Conservation (phyloP, 2,797 vertebrate species). For the Cyprinodon diabolis region DNA sequence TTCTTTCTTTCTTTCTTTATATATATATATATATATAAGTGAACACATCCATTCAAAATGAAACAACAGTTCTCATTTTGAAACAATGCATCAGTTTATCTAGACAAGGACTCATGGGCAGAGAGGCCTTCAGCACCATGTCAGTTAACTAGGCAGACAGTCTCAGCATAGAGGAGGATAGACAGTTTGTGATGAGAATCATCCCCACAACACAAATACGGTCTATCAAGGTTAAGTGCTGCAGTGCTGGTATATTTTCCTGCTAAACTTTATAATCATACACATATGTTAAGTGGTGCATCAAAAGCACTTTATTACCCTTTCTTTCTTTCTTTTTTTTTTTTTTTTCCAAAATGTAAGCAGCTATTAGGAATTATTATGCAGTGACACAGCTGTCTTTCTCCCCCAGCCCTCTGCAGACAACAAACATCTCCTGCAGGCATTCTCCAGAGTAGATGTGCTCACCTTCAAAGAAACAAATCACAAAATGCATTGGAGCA, state of each 20-base stretch:
- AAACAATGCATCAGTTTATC: slow-evolving; percentile 76
- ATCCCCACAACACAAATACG: slow-evolving; percentile 61
- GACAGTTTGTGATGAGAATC: slow-evolving; percentile 63
- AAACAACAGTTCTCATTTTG: slow-evolving; percentile 72
- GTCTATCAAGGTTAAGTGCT: slow-evolving; percentile 64
- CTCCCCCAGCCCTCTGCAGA: slow-evolving; percentile 64
- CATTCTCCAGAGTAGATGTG: slow-evolving; percentile 73
- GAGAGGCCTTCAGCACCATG: slow-evolving; percentile 66
- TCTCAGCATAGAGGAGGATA: slow-evolving; percentile 67
- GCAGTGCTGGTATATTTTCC: background rate
- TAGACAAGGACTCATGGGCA: slow-evolving; percentile 59
- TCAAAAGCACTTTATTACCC: slow-evolving; percentile 1
- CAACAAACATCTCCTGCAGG: slow-evolving; percentile 54
- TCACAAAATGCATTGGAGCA: slow-evolving; percentile 76
- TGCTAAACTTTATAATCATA: background rate
- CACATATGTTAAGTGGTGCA: background rate
- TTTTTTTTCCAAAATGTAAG: background rate
- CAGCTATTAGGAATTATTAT: slow-evolving; percentile 15
- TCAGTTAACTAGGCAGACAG: slow-evolving; percentile 55
- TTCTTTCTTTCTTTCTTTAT: too few relatives aligned
- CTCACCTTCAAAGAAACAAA: slow-evolving; percentile 78
- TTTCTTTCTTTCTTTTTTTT: background rate
- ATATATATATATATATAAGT: background rate
- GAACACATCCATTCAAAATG: slow-evolving; percentile 43
- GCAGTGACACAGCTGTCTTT: slow-evolving; percentile 44